These are phyloP conservation scores for Pararge aegeria DNA, from an alignment of 1,140 invertebrate genomes.

Conservation along the genomic window DNA sequence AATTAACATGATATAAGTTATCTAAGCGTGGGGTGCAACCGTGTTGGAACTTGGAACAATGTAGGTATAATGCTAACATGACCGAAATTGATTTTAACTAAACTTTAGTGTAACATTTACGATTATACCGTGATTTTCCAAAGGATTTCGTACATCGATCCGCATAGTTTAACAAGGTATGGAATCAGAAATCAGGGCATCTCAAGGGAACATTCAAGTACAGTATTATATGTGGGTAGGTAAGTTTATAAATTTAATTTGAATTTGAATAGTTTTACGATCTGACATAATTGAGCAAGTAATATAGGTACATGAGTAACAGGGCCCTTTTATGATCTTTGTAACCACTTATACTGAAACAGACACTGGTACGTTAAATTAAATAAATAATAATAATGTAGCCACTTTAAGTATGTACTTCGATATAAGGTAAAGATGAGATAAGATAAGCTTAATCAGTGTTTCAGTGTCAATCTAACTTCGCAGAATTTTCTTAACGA, in stretches of 20 bases:
- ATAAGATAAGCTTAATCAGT: too few species aligned
- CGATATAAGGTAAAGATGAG: too few species aligned
- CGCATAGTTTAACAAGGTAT: conserved; percentile 11
- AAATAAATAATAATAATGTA: too few species aligned
- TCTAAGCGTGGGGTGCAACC: not conserved
- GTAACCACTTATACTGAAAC: too few species aligned
- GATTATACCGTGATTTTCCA: not conserved
- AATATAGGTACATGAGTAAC: not conserved
- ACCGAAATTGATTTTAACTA: not conserved
- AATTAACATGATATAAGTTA: not conserved
- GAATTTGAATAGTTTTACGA: conserved; percentile 8
- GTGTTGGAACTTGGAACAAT: not conserved
- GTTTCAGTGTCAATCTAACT: too few species aligned
- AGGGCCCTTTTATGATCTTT: too few species aligned
- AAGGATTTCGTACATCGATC: not conserved
- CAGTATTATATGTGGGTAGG: not conserved
- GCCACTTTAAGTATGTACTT: too few species aligned
- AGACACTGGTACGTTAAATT: too few species aligned
- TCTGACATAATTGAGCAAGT: not conserved
- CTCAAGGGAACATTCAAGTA: not conserved
- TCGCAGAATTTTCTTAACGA: too few species aligned
- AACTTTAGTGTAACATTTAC: not conserved
- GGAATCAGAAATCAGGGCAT: not conserved
- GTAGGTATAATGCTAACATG: not conserved
- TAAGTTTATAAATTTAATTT: conserved; percentile 21